Evolutionary conservation across 2,888 invertebrate genomes (phyloP).

Genomic region (Abrostola triplasia): DNA sequence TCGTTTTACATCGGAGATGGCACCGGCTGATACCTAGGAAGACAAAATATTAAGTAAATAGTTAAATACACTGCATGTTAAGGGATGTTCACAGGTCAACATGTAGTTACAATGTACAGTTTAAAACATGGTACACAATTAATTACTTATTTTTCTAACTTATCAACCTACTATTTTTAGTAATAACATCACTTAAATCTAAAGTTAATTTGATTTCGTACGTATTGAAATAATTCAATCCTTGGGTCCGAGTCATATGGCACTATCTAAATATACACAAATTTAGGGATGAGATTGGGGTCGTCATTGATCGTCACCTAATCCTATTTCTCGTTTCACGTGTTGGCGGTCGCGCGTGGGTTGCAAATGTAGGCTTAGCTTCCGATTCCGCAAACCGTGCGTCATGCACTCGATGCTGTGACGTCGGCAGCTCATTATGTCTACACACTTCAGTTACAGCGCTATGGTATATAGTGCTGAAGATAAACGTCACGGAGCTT

Average conservation of each 20-base stretch:
- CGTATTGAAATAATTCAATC: constrained; percentile 7
- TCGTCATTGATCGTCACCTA: constrained; percentile 62
- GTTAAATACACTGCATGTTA: too few species aligned
- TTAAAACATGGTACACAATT: too few species aligned
- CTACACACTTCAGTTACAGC: constrained; percentile 51
- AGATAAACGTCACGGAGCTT: constrained; percentile 31
- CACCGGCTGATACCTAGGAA: background rate
- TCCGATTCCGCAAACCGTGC: constrained; percentile 71
- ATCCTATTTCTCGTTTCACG: constrained; percentile 65
- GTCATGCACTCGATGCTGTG: constrained; percentile 71
- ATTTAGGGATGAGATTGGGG: constrained; percentile 37
- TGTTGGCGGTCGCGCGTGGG: constrained; percentile 67
- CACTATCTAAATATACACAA: constrained; percentile 13
- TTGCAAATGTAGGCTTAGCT: constrained; percentile 68
- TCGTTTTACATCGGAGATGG: constrained; percentile 2
- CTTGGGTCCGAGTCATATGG: constrained; percentile 8
- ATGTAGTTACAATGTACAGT: background rate
- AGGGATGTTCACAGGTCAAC: background rate
- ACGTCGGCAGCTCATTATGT: constrained; percentile 61
- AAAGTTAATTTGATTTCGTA: background rate
- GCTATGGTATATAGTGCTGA: constrained; percentile 32
- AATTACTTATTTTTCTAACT: too few species aligned
- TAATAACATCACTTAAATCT: too few species aligned
- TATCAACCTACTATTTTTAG: too few species aligned
- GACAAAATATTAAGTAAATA: background rate